These are phyloP conservation scores for Onychorhynchus coronatus DNA, from an alignment of 2,113 vertebrate species.

Conservation along the genomic window DNA sequence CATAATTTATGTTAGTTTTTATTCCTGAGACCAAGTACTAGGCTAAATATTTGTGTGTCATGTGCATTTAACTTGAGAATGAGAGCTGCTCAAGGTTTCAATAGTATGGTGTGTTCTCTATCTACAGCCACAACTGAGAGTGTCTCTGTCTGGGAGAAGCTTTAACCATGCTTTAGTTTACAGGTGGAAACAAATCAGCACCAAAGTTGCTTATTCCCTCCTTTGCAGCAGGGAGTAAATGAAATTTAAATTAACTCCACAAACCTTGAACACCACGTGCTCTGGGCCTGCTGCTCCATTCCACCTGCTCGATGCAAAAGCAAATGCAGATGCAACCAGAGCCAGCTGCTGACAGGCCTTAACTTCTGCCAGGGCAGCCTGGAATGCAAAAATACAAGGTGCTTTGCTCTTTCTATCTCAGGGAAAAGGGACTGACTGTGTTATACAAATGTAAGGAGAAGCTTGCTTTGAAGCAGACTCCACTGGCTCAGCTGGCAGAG, in stretches of 20 bases:
- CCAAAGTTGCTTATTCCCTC: background rate
- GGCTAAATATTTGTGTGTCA: background rate
- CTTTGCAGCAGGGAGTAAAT: background rate
- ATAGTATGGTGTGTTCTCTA: background rate
- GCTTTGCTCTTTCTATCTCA: no score
- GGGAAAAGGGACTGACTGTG: no score
- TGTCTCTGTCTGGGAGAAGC: background rate
- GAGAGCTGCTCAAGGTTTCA: background rate
- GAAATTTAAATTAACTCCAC: background rate
- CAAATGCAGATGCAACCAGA: slow-evolving; percentile 78
- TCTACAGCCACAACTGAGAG: background rate
- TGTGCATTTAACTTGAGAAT: background rate
- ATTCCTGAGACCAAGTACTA: background rate
- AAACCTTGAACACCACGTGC: slow-evolving; percentile 83
- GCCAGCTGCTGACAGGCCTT: slow-evolving; percentile 88
- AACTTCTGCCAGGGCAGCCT: slow-evolving; percentile 79
- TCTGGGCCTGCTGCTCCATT: slow-evolving; percentile 75
- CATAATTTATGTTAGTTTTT: background rate
- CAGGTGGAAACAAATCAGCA: background rate
- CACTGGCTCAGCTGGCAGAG: background rate
- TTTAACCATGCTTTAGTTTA: background rate
- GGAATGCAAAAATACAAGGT: background rate
- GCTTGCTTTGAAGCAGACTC: background rate
- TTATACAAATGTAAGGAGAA: background rate
- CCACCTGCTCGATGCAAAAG: slow-evolving; percentile 91